A percentile compares a stretch with the other conserved stretches of the same genome.
Evolutionary conservation across 2,113 vertebrate species (phyloP).

Genomic region (Chamaea fasciata): DNA sequence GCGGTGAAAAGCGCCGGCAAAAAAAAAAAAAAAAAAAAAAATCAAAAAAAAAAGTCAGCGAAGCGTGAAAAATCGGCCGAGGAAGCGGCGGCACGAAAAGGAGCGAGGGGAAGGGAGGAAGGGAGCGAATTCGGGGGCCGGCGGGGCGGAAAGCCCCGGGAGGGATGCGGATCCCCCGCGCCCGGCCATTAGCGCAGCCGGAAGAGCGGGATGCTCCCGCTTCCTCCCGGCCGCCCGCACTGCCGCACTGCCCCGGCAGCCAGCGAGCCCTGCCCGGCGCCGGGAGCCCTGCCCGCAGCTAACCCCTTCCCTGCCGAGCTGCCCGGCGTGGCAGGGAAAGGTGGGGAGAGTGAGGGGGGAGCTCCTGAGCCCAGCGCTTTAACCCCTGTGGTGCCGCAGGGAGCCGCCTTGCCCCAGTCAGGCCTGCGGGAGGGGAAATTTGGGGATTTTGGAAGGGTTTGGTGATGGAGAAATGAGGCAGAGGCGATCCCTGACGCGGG

Average conservation of each 20-base stretch:
- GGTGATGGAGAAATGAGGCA: background rate
- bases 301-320: constrained; percentile 44
- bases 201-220: background rate
- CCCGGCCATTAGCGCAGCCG: background rate
- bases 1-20: background rate
- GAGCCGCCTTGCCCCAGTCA: too few species aligned
- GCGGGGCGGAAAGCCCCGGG: too few species aligned
- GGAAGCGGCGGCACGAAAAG: background rate
- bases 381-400: rapidly evolving
- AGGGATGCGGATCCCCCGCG: background rate
- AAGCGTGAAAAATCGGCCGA: constrained; percentile 36
- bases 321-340: rapidly evolving
- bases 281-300: background rate
- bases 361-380: background rate
- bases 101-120: too few species aligned
- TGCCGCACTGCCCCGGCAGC: constrained; percentile 23
- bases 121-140: too few species aligned
- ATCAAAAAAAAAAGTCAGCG: background rate
- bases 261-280: constrained; percentile 19
- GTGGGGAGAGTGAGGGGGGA: background rate
- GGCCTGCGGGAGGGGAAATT: background rate
- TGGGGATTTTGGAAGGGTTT: background rate
- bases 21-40: background rate
- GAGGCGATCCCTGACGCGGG: rapidly evolving
- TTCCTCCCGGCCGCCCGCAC: constrained; percentile 23